These are phyloP conservation scores for Shinisaurus crocodilurus DNA, from an alignment of 2,113 vertebrate genomes.

Conservation along the genomic window DNA sequence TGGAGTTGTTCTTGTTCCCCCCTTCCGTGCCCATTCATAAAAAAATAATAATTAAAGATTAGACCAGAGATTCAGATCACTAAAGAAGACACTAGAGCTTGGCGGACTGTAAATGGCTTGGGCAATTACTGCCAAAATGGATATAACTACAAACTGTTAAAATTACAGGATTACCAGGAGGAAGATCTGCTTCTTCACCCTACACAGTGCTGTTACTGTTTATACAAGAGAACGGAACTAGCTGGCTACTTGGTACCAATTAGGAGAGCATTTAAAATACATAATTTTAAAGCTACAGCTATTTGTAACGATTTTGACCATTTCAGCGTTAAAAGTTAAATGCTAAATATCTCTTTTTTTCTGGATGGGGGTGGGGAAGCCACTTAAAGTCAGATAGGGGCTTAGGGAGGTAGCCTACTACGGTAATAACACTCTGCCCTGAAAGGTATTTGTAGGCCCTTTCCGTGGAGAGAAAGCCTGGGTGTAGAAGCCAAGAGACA, in stretches of 20 bases:
- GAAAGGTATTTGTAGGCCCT: constrained; percentile 52
- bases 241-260: constrained; percentile 29
- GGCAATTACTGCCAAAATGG: constrained; percentile 49
- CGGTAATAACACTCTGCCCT: constrained; percentile 63
- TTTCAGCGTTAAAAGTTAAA: not conserved
- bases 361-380: constrained; percentile 12
- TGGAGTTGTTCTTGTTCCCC: constrained; percentile 46
- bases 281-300: constrained; percentile 50
- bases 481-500: not conserved
- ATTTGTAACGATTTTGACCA: constrained; percentile 58
- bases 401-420: constrained; percentile 11
- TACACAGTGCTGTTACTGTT: not conserved
- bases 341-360: constrained; percentile 21
- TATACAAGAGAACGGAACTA: constrained; percentile 18
- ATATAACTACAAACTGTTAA: constrained; percentile 33
- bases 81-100: constrained; percentile 30
- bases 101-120: constrained; percentile 23
- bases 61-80: constrained; percentile 25
- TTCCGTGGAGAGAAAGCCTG: constrained; percentile 28
- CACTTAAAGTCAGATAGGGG: not conserved
- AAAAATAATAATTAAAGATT: constrained; percentile 40
- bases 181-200: constrained; percentile 41
- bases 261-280: constrained; percentile 19
- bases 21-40: constrained; percentile 47
- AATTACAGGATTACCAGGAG: constrained; percentile 3